Percentiles rank a stretch among this genome's conserved stretches.
Conservation (phyloP, 1,140 invertebrate genomes). For the Spodoptera frugiperda region DNA sequence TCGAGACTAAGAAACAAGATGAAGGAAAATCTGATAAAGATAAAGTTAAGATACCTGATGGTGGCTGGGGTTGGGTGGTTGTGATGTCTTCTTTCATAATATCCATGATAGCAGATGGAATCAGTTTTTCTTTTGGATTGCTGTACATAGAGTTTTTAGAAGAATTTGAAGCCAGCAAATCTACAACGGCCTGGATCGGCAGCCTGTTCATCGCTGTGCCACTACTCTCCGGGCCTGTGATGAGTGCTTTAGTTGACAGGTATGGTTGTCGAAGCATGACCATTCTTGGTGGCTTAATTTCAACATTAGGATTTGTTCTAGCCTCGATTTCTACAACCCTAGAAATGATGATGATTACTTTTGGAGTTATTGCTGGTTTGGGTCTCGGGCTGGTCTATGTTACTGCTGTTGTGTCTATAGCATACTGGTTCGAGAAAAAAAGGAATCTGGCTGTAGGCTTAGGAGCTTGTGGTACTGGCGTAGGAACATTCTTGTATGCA, state of each 20-base stretch:
- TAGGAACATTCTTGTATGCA: slow-evolving; percentile 94
- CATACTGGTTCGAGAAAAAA: slow-evolving; percentile 98
- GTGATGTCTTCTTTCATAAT: slow-evolving; percentile 94
- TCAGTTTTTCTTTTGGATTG: slow-evolving; percentile 97
- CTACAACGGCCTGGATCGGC: slow-evolving; percentile 95
- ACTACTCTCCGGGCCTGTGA: slow-evolving; percentile 93
- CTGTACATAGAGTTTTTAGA: slow-evolving; percentile 95
- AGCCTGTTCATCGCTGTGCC: slow-evolving; percentile 96
- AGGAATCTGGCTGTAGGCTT: slow-evolving; percentile 96
- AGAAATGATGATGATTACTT: slow-evolving; percentile 93
- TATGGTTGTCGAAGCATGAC: slow-evolving; percentile 95
- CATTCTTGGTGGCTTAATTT: slow-evolving; percentile 92
- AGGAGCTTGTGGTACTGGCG: slow-evolving; percentile 95
- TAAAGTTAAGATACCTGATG: slow-evolving; percentile 89
- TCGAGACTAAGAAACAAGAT: slow-evolving; percentile 60
- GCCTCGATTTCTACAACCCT: slow-evolving; percentile 91
- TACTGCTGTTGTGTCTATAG: slow-evolving; percentile 96
- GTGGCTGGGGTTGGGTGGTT: slow-evolving; percentile 95
- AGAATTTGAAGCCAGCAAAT: slow-evolving; percentile 93
- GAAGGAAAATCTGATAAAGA: slow-evolving; percentile 51
- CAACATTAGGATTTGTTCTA: slow-evolving; percentile 92
- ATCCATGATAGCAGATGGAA: slow-evolving; percentile 97
- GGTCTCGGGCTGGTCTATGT: slow-evolving; percentile 95
- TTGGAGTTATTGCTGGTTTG: slow-evolving; percentile 94
- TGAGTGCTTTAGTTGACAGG: slow-evolving; percentile 94